Conservation (phyloP, 2,888 invertebrate species). For the Apeira syringaria region DNA sequence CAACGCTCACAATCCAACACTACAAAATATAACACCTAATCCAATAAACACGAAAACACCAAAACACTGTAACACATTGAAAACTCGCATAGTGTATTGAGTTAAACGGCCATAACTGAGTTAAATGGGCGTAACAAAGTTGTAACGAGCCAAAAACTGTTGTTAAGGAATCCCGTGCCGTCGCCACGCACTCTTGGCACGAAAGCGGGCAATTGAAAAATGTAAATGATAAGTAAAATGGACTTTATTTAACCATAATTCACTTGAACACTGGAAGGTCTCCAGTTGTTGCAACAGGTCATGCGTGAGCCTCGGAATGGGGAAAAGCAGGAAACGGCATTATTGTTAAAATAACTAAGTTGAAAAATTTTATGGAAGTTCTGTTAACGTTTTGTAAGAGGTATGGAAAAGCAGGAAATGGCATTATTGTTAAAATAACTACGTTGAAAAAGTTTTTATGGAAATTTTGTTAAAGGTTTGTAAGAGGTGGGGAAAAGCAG, state of each 20-base stretch:
- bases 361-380: too few species aligned
- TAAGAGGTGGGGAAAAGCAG: conserved; percentile 1
- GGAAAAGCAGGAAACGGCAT: conserved; percentile 4
- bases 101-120: conserved; percentile 14
- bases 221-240: conserved; percentile 77
- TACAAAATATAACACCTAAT: conserved; percentile 23
- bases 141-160: conserved; percentile 26
- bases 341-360: background rate
- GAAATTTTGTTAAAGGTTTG: too few species aligned
- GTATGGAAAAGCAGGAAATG: conserved; percentile 7
- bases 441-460: too few species aligned
- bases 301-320: conserved; percentile 10
- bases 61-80: conserved; percentile 14
- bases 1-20: conserved; percentile 17
- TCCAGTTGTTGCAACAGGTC: conserved; percentile 24
- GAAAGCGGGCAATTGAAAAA: conserved; percentile 72
- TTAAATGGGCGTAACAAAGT: conserved; percentile 19
- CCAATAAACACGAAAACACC: conserved; percentile 29
- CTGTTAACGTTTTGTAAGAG: too few species aligned
- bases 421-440: background rate
- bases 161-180: conserved; percentile 35
- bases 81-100: conserved; percentile 10
- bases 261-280: conserved; percentile 18
- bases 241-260: conserved; percentile 69
- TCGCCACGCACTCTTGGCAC: conserved; percentile 63